Evolutionary conservation across 1,140 invertebrate genomes (phyloP), one percentile per base, ranked within the genome.

Genomic region (Heliconius eleuchia): DNA sequence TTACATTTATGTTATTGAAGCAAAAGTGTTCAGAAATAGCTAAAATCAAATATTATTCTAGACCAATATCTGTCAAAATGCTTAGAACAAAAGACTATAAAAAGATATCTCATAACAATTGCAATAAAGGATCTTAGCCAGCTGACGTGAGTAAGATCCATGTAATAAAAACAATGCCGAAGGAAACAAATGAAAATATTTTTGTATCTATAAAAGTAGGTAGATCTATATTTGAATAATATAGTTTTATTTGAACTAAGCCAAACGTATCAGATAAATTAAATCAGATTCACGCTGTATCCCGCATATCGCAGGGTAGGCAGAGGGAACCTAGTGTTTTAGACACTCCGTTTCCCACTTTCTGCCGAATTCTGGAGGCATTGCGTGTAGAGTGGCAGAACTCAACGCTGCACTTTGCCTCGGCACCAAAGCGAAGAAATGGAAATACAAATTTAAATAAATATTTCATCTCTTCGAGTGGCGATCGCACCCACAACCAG

Each of bases 151-250:
- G 70, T 74, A 75, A 77, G 76, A 82, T 80, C 78, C 76, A 80
- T 76, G 78, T 57, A 80, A 82, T 82, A 82, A 82, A 82, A 82
- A 80, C 78, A 80, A 82, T 75, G 73, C 73, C 78, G 76, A 80
- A 80, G 74, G 60, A 52, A 80, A 80, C 74, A 27, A 16, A 76
- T 71, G 52, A 52, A 46, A 55, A 55, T 55, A 76, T 66, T 73
- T 72, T 50, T 13, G 74, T 66, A 30, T 73, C 39, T 57, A 71
- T 73, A 50, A 73, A 23, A 71, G 4, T 30, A 39, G 39, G 4
- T 30, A 39, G 39, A 46, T 46, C 13, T 46, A 46, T 46, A 46
- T 46, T 13, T 66, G 34, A 37, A 80, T 23, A 34, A 73, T 80
- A 80, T 60, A 34, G 39, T 72, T 73, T 76, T 27, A 2, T 73